These are phyloP conservation scores for Aethina tumida DNA, from an alignment of 1,140 invertebrate species.

Conservation along the genomic window DNA sequence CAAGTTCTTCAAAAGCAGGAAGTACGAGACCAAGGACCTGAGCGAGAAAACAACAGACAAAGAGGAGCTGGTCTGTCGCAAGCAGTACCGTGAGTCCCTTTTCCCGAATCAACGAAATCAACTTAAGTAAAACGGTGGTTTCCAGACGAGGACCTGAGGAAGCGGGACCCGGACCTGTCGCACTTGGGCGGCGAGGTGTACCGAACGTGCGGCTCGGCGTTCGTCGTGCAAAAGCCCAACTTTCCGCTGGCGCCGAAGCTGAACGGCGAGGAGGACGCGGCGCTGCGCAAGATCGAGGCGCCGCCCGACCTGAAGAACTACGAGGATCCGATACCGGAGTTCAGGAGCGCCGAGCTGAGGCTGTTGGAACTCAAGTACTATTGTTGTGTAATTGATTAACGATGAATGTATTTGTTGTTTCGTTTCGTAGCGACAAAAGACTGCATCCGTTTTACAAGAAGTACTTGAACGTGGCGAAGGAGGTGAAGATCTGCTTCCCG, in stretches of 20 bases:
- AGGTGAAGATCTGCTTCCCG: background rate
- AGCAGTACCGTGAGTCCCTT: too few species aligned
- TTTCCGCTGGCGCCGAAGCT: constrained; percentile 6
- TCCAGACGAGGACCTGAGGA: background rate
- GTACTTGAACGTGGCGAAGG: constrained; percentile 5
- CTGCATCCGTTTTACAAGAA: constrained; percentile 29
- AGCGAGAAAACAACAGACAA: background rate
- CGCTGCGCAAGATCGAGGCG: constrained; percentile 23
- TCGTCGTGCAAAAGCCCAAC: constrained; percentile 25
- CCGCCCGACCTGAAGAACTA: constrained; percentile 19
- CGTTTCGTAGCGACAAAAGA: constrained; percentile 21
- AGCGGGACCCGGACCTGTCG: constrained; percentile 20
- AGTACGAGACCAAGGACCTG: constrained; percentile 1
- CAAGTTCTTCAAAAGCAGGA: constrained; percentile 12
- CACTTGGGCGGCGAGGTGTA: constrained; percentile 24
- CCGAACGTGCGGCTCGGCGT: constrained; percentile 27
- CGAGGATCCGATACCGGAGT: constrained; percentile 24
- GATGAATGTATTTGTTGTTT: too few species aligned
- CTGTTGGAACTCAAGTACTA: constrained; percentile 27
- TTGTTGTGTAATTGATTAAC: too few species aligned
- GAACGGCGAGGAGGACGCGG: constrained; percentile 12
- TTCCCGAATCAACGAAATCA: too few species aligned
- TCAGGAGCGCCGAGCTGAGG: constrained; percentile 20
- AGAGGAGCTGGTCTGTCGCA: background rate
- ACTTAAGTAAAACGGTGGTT: too few species aligned